These are phyloP conservation scores for Archaeoteleia sp. DNA, from an alignment of 2,888 invertebrate genomes.

Conservation along the genomic window DNA sequence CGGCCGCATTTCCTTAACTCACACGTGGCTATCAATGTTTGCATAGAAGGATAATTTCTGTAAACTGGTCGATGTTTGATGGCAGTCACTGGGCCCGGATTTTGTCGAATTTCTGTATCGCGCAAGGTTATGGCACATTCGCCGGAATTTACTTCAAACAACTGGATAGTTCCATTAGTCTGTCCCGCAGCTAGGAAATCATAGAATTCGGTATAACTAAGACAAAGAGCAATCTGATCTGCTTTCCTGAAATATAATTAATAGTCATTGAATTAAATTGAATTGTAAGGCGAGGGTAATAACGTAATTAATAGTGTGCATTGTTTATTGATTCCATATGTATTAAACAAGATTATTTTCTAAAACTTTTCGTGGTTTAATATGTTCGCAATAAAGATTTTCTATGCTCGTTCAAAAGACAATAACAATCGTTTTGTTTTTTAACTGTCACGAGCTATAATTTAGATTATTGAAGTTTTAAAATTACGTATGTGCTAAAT, in stretches of 20 bases:
- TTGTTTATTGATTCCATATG: no score
- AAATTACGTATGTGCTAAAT: no score
- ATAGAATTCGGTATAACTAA: constrained; percentile 79
- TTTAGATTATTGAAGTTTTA: no score
- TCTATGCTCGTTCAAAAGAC: no score
- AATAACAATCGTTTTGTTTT: no score
- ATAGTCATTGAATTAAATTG: constrained; percentile 3
- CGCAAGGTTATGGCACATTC: constrained; percentile 75
- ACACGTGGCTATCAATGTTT: constrained; percentile 79
- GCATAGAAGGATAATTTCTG: constrained; percentile 78
- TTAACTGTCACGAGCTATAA: no score
- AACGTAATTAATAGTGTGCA: no score
- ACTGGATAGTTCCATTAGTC: constrained; percentile 78
- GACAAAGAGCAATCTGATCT: constrained; percentile 77
- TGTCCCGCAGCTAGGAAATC: constrained; percentile 79
- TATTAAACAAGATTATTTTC: no score
- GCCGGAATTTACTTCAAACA: constrained; percentile 77
- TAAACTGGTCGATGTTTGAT: constrained; percentile 80
- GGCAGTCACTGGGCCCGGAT: constrained; percentile 78
- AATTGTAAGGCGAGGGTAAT: no score
- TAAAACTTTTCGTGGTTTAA: no score
- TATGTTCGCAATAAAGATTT: no score
- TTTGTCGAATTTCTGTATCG: constrained; percentile 77
- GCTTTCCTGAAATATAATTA: constrained; percentile 74
- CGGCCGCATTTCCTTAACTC: constrained; percentile 67